Conservation (phyloP, 1,140 invertebrate genomes). For the Drosophila sulfurigaster region DNA sequence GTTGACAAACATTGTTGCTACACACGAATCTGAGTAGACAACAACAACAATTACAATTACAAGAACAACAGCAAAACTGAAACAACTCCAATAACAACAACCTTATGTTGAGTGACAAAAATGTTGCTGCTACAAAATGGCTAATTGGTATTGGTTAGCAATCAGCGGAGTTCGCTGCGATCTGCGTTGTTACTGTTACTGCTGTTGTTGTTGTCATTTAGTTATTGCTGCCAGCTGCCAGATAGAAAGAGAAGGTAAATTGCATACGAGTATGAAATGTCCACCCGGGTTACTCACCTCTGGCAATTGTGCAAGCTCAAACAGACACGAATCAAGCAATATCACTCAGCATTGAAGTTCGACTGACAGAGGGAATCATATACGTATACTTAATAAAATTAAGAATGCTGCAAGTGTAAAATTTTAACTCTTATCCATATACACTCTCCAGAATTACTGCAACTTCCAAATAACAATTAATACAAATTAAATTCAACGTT, state of each 20-base stretch:
- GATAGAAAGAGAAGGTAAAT: conserved; percentile 38
- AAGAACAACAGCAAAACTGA: not conserved
- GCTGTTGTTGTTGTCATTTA: conserved; percentile 26
- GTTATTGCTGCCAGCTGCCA: conserved; percentile 26
- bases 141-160: conserved; percentile 74
- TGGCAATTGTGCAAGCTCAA: conserved; percentile 12
- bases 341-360: not conserved
- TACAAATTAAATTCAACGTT: too few species aligned
- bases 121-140: conserved; percentile 81
- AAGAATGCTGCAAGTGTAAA: too few species aligned
- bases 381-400: too few species aligned
- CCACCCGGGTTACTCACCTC: conserved; percentile 27
- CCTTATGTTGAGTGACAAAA: conserved; percentile 72
- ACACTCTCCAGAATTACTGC: too few species aligned
- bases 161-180: conserved; percentile 67
- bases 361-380: not conserved
- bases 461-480: too few species aligned
- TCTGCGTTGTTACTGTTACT: conserved; percentile 29
- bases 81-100: conserved; percentile 25
- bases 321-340: not conserved
- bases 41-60: conserved; percentile 26
- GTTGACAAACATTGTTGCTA: conserved; percentile 83
- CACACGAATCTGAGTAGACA: conserved; percentile 56
- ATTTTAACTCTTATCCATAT: too few species aligned
- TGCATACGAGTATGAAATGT: not conserved